Conservation (phyloP, 2,113 vertebrate species). For the Macaca fascicularis region T2T-MFA8v1.1 NC_088395.1:143193001-143193500, state of each 20-base stretch:
- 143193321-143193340: background rate
- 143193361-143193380: background rate
- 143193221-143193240: background rate
- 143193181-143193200: background rate
- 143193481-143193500: background rate
- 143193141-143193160: conserved; percentile 18
- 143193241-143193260: conserved; percentile 40
- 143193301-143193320: conserved; percentile 42
- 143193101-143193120: background rate
- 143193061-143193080: background rate
- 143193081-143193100: background rate
- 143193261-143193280: background rate
- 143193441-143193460: background rate
- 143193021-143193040: background rate
- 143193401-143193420: background rate
- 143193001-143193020: background rate
- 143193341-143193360: background rate
- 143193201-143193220: background rate
- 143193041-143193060: background rate
- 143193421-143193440: conserved; percentile 1
- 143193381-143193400: background rate
- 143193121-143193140: background rate
- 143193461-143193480: background rate
- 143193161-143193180: background rate
- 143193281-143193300: conserved; percentile 31